Evolutionary conservation across 2,113 vertebrate species (phyloP).

Genomic region (Shinisaurus crocodilurus): DNA sequence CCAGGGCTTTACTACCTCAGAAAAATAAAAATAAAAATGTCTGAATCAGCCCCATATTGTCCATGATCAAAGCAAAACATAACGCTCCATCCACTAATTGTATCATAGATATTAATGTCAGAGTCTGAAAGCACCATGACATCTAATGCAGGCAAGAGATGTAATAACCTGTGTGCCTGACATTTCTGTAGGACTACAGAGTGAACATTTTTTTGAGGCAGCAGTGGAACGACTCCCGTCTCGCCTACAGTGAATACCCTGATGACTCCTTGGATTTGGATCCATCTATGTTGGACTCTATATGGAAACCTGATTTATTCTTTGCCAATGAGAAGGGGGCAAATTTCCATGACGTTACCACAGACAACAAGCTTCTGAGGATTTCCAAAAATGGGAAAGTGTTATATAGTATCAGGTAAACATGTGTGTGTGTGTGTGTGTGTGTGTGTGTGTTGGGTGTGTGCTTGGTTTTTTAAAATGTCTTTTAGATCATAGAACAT

Average conservation of each 20-base stretch:
- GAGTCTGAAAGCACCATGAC: slow-evolving; percentile 41
- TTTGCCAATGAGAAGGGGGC: slow-evolving; percentile 99
- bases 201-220: slow-evolving; percentile 99
- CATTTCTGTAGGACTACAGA: slow-evolving; percentile 95
- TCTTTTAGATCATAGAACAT: slow-evolving; percentile 8
- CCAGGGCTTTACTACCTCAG: neutral
- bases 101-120: neutral
- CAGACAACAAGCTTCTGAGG: slow-evolving; percentile 96
- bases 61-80: neutral
- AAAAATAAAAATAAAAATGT: neutral
- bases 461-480: neutral
- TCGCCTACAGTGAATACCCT: slow-evolving; percentile 97
- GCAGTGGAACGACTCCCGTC: slow-evolving; percentile 97
- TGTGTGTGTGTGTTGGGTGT: neutral
- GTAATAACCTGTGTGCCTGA: slow-evolving; percentile 68
- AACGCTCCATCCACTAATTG: neutral
- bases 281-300: slow-evolving; percentile 98
- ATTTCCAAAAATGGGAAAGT: slow-evolving; percentile 98
- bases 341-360: slow-evolving; percentile 98
- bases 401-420: slow-evolving; percentile 97
- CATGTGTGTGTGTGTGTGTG: neutral
- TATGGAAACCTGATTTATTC: slow-evolving; percentile 99
- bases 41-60: neutral
- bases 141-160: slow-evolving; percentile 12
- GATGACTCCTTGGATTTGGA: slow-evolving; percentile 97